Percentiles rank a stretch among this genome's conserved stretches.
Conservation (phyloP, 2,113 vertebrate species). For the Pagrus major region DNA sequence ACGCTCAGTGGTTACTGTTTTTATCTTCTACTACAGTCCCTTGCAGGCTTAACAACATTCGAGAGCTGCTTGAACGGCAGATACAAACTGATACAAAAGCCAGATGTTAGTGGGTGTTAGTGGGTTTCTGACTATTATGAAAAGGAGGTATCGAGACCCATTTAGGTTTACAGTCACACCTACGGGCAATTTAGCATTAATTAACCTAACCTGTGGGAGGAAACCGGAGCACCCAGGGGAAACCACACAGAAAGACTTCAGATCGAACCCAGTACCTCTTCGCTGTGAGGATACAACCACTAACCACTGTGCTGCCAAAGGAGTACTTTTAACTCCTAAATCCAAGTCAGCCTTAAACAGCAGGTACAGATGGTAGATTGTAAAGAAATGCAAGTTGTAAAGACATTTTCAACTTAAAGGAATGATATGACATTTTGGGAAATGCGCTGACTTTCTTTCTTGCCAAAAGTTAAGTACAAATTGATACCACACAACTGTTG, state of each 20-base stretch:
- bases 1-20: too few species aligned
- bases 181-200: background rate
- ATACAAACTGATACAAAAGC: too few species aligned
- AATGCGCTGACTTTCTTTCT: background rate
- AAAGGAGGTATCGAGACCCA: too few species aligned
- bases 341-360: background rate
- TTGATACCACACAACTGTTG: background rate
- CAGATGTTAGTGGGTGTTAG: too few species aligned
- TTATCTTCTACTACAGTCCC: too few species aligned
- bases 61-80: too few species aligned
- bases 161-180: background rate
- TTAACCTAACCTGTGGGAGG: background rate
- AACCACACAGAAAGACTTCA: background rate
- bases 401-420: background rate
- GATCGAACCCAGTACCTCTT: background rate
- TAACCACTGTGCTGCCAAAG: too few species aligned
- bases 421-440: background rate
- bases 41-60: too few species aligned
- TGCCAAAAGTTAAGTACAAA: background rate
- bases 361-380: background rate
- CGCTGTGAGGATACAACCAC: background rate
- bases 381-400: background rate
- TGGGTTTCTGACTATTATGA: too few species aligned
- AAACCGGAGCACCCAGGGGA: background rate
- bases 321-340: background rate